Evolutionary conservation across 2,797 vertebrate genomes (phyloP).

Genomic region (Myotis findleyi): DNA sequence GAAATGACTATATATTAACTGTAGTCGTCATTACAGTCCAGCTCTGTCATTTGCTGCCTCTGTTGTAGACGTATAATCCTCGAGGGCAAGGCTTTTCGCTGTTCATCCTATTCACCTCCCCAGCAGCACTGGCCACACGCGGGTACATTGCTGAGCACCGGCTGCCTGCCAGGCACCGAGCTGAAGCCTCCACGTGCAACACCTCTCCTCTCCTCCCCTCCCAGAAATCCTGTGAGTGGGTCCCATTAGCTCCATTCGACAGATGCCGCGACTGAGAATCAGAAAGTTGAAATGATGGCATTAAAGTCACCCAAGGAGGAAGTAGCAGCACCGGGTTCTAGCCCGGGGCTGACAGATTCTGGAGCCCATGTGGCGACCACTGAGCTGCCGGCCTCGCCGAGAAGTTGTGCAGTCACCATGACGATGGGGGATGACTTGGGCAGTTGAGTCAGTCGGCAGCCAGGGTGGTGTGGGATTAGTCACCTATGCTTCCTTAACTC

Average conservation of each 20-base stretch:
- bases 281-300: background rate
- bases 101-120: background rate
- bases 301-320: background rate
- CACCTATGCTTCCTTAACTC: background rate
- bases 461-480: background rate
- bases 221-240: background rate
- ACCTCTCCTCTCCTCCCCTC: background rate
- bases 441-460: background rate
- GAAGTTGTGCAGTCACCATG: background rate
- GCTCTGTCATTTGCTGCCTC: background rate
- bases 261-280: background rate
- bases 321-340: background rate
- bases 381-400: background rate
- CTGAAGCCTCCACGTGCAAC: fast-evolving
- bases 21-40: fast-evolving
- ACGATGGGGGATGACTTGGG: background rate
- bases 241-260: background rate
- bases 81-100: background rate
- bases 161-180: fast-evolving
- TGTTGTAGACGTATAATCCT: background rate
- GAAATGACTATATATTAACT: background rate
- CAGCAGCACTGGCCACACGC: background rate
- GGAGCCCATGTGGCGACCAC: background rate
- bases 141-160: background rate
- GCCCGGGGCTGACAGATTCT: background rate